Base-by-base conservation (phyloP, 2,888 invertebrate genomes). In the Xanthostigma xanthostigma region DNA sequence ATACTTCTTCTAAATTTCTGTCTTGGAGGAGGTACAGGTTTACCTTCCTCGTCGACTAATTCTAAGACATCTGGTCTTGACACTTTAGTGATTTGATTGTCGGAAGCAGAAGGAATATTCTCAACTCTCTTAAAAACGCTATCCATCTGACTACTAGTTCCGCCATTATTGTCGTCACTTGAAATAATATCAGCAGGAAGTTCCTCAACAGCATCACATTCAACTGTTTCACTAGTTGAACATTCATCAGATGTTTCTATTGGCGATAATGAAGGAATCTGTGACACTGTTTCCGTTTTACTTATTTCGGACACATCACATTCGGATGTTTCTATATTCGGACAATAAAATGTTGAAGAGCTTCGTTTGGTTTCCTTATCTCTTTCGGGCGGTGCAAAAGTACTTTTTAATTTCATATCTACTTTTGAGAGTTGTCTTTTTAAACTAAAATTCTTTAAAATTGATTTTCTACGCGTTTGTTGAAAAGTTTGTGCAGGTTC, bases 341-440 rank as follows among this genome's bases (percentile, higher is more conserved):
- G 70, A 57, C 67, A 68, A 57, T 70, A 70, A 55, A 71, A 70
- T 45, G 69, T 67, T 12, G 73, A 67, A 54, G 55, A 60, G 4
- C 34, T 42, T 14, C 27, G 36, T 13, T 35, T 12, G n/a, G n/a
- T 12, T 11, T 14, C 44, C 44, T 36, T 44, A 44, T 44, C 44
- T 57, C 67, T 72, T 47, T 73, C 72, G 53, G 69, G 62, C 43
- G 72, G 66, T 13, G 63, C 66, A 66, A 77, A 78, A 43, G 78
- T 79, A 58, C 79, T 80, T 63, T 82, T 82, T 52, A 82, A 68
- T 64, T 81, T 84, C 59, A 81, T 70, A 63, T 85, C 84, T 56
- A 86, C 87, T 67, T 77, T 83, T 53, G 84, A 85, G 57, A 88
- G 74, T 67, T 87, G 86, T 57, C 86, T 78, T 66, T 88, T 88